A percentile compares a stretch with the other conserved stretches of the same genome.
These are phyloP conservation scores for Musca vetustissima DNA, from an alignment of 1,140 invertebrate genomes.

Conservation along the genomic window DNA sequence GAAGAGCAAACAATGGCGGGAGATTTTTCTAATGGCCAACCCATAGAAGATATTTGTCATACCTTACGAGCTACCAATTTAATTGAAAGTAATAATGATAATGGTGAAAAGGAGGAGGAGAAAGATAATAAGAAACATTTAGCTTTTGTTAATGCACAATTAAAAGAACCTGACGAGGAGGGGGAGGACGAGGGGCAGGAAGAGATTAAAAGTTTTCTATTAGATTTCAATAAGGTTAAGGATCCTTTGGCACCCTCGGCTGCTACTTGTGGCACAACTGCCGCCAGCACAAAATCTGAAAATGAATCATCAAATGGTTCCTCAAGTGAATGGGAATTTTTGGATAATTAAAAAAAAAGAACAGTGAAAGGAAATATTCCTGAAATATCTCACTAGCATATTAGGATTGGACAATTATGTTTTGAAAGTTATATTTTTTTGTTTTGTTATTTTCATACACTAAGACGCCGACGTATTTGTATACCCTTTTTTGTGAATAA, in stretches of 20 bases:
- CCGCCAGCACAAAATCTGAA: slow-evolving; percentile 31
- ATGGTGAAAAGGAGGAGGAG: too few species aligned
- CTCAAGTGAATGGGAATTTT: slow-evolving; percentile 52
- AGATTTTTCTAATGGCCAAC: slow-evolving; percentile 38
- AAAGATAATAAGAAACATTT: slow-evolving; percentile 22
- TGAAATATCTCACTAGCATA: too few species aligned
- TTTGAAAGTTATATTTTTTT: too few species aligned
- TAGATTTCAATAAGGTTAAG: slow-evolving; percentile 41
- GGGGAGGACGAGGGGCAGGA: too few species aligned
- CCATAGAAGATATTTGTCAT: slow-evolving; percentile 39
- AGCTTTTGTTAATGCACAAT: slow-evolving; percentile 37
- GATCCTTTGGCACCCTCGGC: slow-evolving; percentile 32
- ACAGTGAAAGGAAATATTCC: too few species aligned
- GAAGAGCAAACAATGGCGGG: slow-evolving; percentile 26
- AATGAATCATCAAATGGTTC: slow-evolving; percentile 36
- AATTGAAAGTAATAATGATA: slow-evolving; percentile 12
- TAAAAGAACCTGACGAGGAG: slow-evolving; percentile 15
- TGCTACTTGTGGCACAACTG: slow-evolving; percentile 11
- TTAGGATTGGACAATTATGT: too few species aligned
- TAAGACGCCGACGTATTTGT: too few species aligned
- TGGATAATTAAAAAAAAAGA: slow-evolving; percentile 41
- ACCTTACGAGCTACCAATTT: slow-evolving; percentile 15
- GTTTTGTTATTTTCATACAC: too few species aligned
- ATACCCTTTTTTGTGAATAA: too few species aligned
- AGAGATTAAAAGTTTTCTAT: slow-evolving; percentile 45